A percentile compares a stretch with the other conserved stretches of the same genome.
Conservation (phyloP, 2,888 invertebrate genomes). For the Pyrocoelia pectoralis region DNA sequence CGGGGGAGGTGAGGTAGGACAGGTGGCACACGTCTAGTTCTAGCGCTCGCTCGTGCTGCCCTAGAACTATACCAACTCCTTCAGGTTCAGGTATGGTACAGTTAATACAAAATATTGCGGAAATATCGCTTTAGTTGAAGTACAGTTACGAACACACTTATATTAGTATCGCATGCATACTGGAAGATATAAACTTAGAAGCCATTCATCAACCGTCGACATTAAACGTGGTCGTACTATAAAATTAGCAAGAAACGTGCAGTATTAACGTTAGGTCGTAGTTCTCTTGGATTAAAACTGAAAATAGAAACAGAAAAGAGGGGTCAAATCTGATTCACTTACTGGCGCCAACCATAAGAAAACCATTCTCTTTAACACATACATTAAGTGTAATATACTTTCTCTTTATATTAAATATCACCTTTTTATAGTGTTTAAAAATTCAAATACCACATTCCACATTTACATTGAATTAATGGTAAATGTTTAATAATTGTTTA, state of each 20-base stretch:
- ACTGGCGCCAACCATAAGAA: conserved; percentile 26
- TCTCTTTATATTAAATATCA: not conserved
- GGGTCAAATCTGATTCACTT: conserved; percentile 28
- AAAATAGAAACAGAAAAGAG: conserved; percentile 27
- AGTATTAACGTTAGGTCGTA: conserved; percentile 24
- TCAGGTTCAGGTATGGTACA: conserved; percentile 16
- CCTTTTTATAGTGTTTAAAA: not conserved
- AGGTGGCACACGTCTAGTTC: conserved; percentile 40
- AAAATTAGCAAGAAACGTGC: conserved; percentile 25
- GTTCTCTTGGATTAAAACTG: conserved; percentile 18
- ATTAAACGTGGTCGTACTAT: conserved; percentile 12
- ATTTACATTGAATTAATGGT: too few species aligned
- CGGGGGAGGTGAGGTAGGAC: conserved; percentile 35
- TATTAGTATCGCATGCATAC: too few species aligned
- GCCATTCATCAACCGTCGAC: conserved; percentile 22
- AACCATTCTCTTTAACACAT: conserved; percentile 25
- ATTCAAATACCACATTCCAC: too few species aligned
- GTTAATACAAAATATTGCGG: conserved; percentile 30
- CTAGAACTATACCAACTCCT: conserved; percentile 16
- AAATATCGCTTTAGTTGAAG: conserved; percentile 26
- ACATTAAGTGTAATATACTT: not conserved
- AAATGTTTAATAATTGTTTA: too few species aligned
- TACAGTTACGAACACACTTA: conserved; percentile 7
- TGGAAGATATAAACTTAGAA: conserved; percentile 27
- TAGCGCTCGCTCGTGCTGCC: conserved; percentile 27